These are phyloP conservation scores for Lobophora halterata DNA, from an alignment of 2,888 invertebrate genomes.

Conservation along the genomic window DNA sequence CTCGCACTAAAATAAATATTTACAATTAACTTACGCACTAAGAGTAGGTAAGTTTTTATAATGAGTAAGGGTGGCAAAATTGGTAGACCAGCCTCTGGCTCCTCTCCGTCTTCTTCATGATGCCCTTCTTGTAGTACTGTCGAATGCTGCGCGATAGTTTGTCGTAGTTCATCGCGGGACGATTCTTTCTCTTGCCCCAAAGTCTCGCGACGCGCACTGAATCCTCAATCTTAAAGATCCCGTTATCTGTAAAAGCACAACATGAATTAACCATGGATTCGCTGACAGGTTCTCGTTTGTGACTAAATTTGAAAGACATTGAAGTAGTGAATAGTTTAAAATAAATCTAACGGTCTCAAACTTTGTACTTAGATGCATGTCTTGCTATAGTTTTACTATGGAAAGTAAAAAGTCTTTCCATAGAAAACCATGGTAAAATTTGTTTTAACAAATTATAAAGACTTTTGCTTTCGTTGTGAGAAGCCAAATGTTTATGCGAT, in stretches of 20 bases:
- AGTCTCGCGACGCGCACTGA: slow-evolving; percentile 97
- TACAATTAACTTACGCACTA: slow-evolving; percentile 47
- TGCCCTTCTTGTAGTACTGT: slow-evolving; percentile 99
- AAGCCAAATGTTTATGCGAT: too few relatives aligned
- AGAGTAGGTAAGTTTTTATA: slow-evolving; percentile 83
- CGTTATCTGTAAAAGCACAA: slow-evolving; percentile 81
- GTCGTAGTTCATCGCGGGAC: slow-evolving; percentile 99
- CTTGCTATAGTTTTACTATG: too few relatives aligned
- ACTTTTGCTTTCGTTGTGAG: too few relatives aligned
- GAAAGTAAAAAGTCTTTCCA: too few relatives aligned
- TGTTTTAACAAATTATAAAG: too few relatives aligned
- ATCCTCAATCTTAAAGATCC: slow-evolving; percentile 99
- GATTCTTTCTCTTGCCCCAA: slow-evolving; percentile 99
- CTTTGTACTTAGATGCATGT: too few relatives aligned
- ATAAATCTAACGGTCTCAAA: slow-evolving; percentile 5
- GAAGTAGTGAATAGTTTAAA: slow-evolving; percentile 17
- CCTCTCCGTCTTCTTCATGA: slow-evolving; percentile 99
- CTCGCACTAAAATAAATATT: slow-evolving; percentile 52
- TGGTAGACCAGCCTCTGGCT: slow-evolving; percentile 99
- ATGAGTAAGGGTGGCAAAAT: slow-evolving; percentile 96
- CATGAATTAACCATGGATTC: slow-evolving; percentile 58
- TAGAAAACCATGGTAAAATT: too few relatives aligned
- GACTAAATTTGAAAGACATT: slow-evolving; percentile 35
- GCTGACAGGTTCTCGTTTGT: slow-evolving; percentile 24
- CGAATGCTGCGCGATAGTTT: slow-evolving; percentile 98